Evolutionary conservation across 2,888 invertebrate genomes (phyloP), one percentile per base, ranked within the genome.

Genomic region (Brenthis ino): DNA sequence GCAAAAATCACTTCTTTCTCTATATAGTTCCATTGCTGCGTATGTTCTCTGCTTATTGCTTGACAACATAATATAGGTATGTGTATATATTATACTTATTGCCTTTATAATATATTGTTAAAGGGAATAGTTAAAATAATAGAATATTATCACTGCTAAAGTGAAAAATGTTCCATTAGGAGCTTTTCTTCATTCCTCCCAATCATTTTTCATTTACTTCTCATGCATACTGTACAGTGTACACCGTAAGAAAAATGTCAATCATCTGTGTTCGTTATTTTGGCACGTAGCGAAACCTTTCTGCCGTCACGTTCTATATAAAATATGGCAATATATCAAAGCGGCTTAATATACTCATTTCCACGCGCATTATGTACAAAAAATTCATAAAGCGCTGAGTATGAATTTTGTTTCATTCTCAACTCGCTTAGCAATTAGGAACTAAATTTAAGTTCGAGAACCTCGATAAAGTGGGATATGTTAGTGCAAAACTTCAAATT

Each of bases 301-400:
- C 51, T 58, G 2, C 58, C 57, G 47, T 54, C 65, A 63, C 65
- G 68, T 64, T 51, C 55, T 63, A 53, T 66, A 54, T 65, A 64
- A 68, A 65, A 57, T 63, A 61, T 60, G 55, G 54, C 63, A 48
- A 58, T 65, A 65, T 63, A 71, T 71, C 43, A 61, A 11, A 43
- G 28, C 61, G 63, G 56, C n/a, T 37, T 65, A 63, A 71, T 68
- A 57, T 20, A 58, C 54, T 50, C 57, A 63, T 68, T 68, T 63
- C 58, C 16, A 65, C 57, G 61, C 65, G 57, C 24, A 61, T 56
- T 65, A 61, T 65, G 28, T 43, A 43, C 37, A 47, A 47, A 51
- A 61, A 60, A 70, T 67, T 67, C 67, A 65, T 65, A 70, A 28
- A 37, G 16, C 24, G 28, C 43, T 47, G 58, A 48, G 50, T 64